Evolutionary conservation across 2,888 invertebrate species (phyloP), one percentile per base, ranked within the genome.

Genomic region (Cryptocheilus praepositus): DNA sequence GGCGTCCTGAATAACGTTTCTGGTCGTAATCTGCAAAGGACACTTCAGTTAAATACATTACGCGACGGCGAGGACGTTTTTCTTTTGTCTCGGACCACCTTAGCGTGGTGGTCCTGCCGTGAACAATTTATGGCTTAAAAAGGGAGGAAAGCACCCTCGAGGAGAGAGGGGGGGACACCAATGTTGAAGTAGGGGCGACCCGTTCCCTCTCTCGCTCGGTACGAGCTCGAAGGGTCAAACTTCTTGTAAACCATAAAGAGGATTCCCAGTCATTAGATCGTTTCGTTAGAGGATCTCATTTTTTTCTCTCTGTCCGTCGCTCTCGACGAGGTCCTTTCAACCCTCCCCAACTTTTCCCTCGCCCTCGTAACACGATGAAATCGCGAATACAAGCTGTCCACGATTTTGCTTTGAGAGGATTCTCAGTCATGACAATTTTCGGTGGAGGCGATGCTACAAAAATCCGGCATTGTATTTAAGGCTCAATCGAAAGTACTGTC

Each of bases 191-290:
- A 74, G 70, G 73, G 66, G 55, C 53, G 46, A 49, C 65, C 64
- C 70, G 64, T 63, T 57, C 67, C 55, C 46, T 64, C 61, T 67
- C 44, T 55, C 59, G 51, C 59, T 5, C n/a, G 21, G 58, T 16
- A 52, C 36, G 36, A 46, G 59, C 54, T 67, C 57, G 59, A 81
- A 83, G 84, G 86, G 85, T 84, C 85, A 84, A 83, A 86, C 84
- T 87, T 85, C 87, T 86, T 85, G 85, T 84, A 86, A 88, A 86
- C 86, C 86, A 86, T 87, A 86, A 88, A 88, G 86, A 85, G 87
- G 87, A 88, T 88, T 87, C 80, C 81, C 83, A 81, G 79, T 85
- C 85, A 84, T 85, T 85, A 85, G 80, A 83, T 76, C 83, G 81
- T 82, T 83, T 80, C 80, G 76, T 81, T 73, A 64, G 62, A 70